Evolutionary conservation across 1,140 invertebrate genomes (phyloP).

Genomic region (Microplitis demolitor): DNA sequence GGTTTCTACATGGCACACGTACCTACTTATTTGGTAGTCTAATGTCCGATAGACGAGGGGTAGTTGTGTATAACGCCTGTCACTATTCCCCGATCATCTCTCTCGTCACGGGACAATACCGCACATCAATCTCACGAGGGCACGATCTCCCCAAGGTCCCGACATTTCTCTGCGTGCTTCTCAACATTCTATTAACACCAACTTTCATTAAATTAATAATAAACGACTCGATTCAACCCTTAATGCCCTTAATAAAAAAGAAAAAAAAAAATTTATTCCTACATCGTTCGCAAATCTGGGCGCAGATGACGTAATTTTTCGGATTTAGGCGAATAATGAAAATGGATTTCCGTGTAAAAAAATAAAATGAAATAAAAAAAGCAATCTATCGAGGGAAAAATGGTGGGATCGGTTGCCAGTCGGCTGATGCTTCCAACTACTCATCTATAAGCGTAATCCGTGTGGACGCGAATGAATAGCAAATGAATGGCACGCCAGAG

Average conservation of each 20-base stretch:
- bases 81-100: neutral
- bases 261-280: no score
- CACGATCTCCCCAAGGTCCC: neutral
- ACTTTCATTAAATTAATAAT: neutral
- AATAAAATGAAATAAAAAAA: slow-evolving; percentile 6
- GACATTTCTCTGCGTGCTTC: neutral
- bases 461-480: slow-evolving; percentile 61
- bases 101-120: neutral
- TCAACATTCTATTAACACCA: neutral
- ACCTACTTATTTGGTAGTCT: slow-evolving; percentile 63
- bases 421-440: slow-evolving; percentile 31
- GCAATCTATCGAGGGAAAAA: slow-evolving; percentile 8
- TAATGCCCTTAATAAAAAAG: no score
- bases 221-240: no score
- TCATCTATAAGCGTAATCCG: slow-evolving; percentile 49
- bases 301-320: no score
- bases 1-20: slow-evolving; percentile 33
- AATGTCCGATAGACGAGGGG: slow-evolving; percentile 51
- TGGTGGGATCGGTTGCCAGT: slow-evolving; percentile 20
- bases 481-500: slow-evolving; percentile 51
- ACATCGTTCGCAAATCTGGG: no score
- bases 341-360: neutral
- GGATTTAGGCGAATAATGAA: no score
- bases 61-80: slow-evolving; percentile 2
- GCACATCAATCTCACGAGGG: slow-evolving; percentile 3